phyloP scores from a whole-genome alignment of 2,113 vertebrate genomes.

The Odontesthes bonariensis region DNA sequence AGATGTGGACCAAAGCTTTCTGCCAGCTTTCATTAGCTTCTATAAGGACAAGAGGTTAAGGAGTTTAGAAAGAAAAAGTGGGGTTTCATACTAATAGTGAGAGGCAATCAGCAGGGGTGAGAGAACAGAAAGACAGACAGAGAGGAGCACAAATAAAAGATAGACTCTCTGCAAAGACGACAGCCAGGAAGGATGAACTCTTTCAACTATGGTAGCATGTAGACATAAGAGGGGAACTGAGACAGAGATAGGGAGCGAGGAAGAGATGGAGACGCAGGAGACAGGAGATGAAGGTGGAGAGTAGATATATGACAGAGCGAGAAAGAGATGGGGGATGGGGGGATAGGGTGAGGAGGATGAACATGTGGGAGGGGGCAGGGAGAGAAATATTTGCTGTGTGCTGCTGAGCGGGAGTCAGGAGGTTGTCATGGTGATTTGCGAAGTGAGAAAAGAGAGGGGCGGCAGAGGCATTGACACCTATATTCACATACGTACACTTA shows the following conservation, averaged over 20 bases:
- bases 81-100: constrained; percentile 42
- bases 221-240: constrained; percentile 45
- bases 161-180: constrained; percentile 44
- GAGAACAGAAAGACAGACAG: constrained; percentile 32
- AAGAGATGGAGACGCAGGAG: constrained; percentile 50
- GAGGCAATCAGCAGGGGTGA: constrained; percentile 55
- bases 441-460: constrained; percentile 68
- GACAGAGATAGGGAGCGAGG: constrained; percentile 38
- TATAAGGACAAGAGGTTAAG: constrained; percentile 10
- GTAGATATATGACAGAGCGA: constrained; percentile 48
- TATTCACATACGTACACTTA: neutral
- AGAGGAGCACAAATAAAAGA: constrained; percentile 48
- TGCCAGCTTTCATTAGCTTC: neutral
- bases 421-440: constrained; percentile 85
- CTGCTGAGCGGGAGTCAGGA: constrained; percentile 77
- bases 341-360: constrained; percentile 52
- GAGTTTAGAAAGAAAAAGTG: constrained; percentile 40
- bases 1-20: constrained; percentile 25
- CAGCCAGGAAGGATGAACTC: constrained; percentile 45
- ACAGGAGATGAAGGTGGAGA: constrained; percentile 60
- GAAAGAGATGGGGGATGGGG: constrained; percentile 37
- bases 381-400: constrained; percentile 74
- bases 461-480: constrained; percentile 71
- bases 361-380: constrained; percentile 72
- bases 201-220: constrained; percentile 60